Evolutionary conservation across 1,140 invertebrate species (phyloP), one percentile per base, ranked within the genome.

Genomic region (Thereuonema tuberculata): DNA sequence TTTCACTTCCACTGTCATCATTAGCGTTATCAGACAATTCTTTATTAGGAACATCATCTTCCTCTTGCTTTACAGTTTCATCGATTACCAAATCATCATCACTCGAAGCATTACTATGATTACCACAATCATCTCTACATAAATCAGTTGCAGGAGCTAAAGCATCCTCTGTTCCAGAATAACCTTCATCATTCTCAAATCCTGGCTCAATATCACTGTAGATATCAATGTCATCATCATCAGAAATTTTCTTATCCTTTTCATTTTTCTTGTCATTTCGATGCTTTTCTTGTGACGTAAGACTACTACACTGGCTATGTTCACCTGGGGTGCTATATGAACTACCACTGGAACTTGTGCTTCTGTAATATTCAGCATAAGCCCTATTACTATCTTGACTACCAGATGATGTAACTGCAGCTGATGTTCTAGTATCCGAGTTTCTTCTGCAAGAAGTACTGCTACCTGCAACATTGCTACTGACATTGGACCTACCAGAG

Each of bases 171-270:
- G 52, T 61, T 43, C 58, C 37, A n/a, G 48, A 24, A 15, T 21
- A 46, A 25, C 2, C 28, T 29, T 55, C 17, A 3, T 56, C 57
- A 20, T 63, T 58, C 12, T 64, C 65, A 63, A 64, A 63, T 53
- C 66, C 62, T 24, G 62, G 67, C 65, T 78, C 78, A 53, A 80
- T 79, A 61, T 81, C 79, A 66, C 78, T 78, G 62, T 81, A 80
- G 28, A 80, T 74, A 66, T 74, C 72, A 21, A 71, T 64, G 55
- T 73, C 71, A 37, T 71, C 68, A 25, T 71, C 68, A 55, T 67
- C 67, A 20, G 43, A 17, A 20, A n/a, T 37, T 37, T 61, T 49
- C 24, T 60, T 47, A 2, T 54, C 31, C 25, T 37, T 46, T 21
- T 37, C 31, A 17, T 9, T 9, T 46, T 56, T 56, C 21, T 55